Evolutionary conservation across 1,140 invertebrate species (phyloP).

Genomic region (Bombus huntii): DNA sequence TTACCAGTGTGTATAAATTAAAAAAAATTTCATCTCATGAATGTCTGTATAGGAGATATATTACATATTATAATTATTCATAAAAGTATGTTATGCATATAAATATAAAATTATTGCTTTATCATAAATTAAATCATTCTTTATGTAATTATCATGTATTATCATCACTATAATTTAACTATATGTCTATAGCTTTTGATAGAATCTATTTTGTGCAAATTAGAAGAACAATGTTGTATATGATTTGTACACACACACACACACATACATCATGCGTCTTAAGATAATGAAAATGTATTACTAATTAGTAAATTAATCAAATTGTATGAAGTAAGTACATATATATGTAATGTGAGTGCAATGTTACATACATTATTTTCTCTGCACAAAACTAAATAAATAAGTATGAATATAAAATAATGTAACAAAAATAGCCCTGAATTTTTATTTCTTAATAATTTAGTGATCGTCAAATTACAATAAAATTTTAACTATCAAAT

Average conservation of each 20-base stretch:
- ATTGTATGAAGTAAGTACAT: background rate
- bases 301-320: conserved; percentile 6
- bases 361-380: conserved; percentile 3
- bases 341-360: background rate
- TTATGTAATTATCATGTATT: conserved; percentile 46
- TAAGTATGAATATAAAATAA: conserved; percentile 1
- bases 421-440: background rate
- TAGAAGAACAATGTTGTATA: conserved; percentile 6
- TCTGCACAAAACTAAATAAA: conserved; percentile 30
- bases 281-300: conserved; percentile 10
- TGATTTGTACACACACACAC: background rate
- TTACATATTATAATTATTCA: conserved; percentile 32
- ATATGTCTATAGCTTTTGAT: conserved; percentile 30
- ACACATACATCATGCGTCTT: background rate
- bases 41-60: conserved; percentile 3
- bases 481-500: background rate
- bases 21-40: conserved; percentile 34
- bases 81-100: background rate
- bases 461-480: background rate
- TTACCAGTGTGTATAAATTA: conserved; percentile 39
- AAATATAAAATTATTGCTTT: background rate
- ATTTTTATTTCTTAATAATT: background rate
- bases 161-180: conserved; percentile 36
- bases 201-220: conserved; percentile 28
- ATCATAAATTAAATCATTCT: conserved; percentile 43